Evolutionary conservation across 2,113 vertebrate genomes (phyloP).

Genomic region (Pseudorectes ferrugineus): DNA sequence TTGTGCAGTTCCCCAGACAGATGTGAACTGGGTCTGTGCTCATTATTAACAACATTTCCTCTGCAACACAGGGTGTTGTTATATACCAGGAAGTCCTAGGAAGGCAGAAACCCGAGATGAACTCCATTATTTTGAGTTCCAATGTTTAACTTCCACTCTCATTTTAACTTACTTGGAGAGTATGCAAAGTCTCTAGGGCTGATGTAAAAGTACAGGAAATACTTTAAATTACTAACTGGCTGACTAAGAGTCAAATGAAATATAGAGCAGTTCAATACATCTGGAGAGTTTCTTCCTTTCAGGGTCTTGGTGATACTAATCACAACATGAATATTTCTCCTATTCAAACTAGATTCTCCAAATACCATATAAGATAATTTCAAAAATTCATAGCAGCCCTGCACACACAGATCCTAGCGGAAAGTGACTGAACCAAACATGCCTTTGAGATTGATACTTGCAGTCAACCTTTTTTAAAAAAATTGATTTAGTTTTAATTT

Average conservation of each 20-base stretch:
- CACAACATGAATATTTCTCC: neutral
- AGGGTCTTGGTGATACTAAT: neutral
- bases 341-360: neutral
- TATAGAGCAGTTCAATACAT: neutral
- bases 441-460: neutral
- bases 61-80: neutral
- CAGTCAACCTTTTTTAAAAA: neutral
- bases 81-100: neutral
- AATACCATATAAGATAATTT: neutral
- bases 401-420: fast-evolving
- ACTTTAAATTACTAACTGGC: neutral
- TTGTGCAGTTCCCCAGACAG: neutral
- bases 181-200: neutral
- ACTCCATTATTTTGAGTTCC: neutral
- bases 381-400: neutral
- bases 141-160: neutral
- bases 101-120: neutral
- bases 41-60: neutral
- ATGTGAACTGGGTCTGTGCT: neutral
- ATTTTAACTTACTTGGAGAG: neutral
- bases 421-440: neutral
- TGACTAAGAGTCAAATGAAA: neutral
- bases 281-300: neutral
- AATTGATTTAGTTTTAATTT: neutral
- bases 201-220: neutral